Evolutionary conservation across 2,113 vertebrate species (phyloP).

Genomic region (Pungitius pungitius): DNA sequence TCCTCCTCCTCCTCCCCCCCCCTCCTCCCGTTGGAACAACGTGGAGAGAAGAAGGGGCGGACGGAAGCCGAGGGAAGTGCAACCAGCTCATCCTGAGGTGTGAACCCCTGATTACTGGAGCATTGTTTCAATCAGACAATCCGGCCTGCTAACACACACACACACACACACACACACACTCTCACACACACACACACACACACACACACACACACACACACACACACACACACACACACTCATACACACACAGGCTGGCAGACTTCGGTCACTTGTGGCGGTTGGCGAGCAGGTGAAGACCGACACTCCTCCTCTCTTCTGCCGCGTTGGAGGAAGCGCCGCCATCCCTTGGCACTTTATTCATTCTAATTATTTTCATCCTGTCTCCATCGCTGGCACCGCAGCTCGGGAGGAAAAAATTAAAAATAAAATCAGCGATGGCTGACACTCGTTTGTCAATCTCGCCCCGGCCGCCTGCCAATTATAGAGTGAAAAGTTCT

Average conservation of each 20-base stretch:
- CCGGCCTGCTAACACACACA: slow-evolving; percentile 14
- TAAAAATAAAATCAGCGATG: slow-evolving; percentile 63
- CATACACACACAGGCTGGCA: slow-evolving; percentile 33
- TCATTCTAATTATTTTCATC: slow-evolving; percentile 85
- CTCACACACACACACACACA: slow-evolving; percentile 26
- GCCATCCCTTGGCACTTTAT: slow-evolving; percentile 79
- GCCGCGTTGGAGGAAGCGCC: slow-evolving; percentile 65
- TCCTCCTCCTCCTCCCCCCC: neutral
- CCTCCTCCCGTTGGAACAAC: slow-evolving; percentile 11
- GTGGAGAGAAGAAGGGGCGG: slow-evolving; percentile 7
- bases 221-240: slow-evolving; percentile 19
- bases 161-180: slow-evolving; percentile 37
- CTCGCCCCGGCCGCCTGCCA: slow-evolving; percentile 74
- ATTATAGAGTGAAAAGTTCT: slow-evolving; percentile 81
- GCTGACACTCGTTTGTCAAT: slow-evolving; percentile 83
- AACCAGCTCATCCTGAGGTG: slow-evolving; percentile 46
- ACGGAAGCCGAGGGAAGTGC: slow-evolving; percentile 26
- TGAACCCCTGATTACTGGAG: slow-evolving; percentile 41
- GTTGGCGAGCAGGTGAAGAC: slow-evolving; percentile 63
- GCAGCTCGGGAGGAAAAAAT: slow-evolving; percentile 46
- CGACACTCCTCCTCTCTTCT: slow-evolving; percentile 62
- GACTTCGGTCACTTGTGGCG: slow-evolving; percentile 69
- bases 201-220: slow-evolving; percentile 26
- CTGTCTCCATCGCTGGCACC: slow-evolving; percentile 67
- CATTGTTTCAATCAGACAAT: slow-evolving; percentile 48